Evolutionary conservation across 1,140 invertebrate genomes (phyloP).

Genomic region (Tetramorium alpestre): DNA sequence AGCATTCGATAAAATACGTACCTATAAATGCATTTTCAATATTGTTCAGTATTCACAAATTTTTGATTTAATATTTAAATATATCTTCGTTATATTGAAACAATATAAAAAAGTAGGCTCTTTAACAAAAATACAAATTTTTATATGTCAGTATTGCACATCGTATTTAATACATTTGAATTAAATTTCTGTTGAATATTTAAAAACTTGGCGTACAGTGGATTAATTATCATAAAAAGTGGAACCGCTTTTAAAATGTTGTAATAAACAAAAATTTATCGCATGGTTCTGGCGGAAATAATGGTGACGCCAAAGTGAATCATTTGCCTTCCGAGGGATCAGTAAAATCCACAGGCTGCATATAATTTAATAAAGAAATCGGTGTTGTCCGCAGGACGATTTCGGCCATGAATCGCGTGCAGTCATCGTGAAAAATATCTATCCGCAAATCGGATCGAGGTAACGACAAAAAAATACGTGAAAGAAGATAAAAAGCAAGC

Average conservation of each 20-base stretch:
- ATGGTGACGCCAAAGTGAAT: conserved; percentile 62
- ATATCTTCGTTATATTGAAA: background rate
- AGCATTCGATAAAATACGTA: background rate
- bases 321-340: conserved; percentile 36
- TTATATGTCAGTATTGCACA: background rate
- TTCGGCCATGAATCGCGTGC: conserved; percentile 37
- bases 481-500: conserved; percentile 25
- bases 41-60: background rate
- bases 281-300: conserved; percentile 60
- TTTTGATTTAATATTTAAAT: background rate
- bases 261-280: conserved; percentile 15
- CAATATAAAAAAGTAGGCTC: background rate
- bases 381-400: background rate
- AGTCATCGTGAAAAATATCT: conserved; percentile 71
- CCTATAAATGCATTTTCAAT: background rate
- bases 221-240: background rate
- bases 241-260: background rate
- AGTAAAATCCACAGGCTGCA: conserved; percentile 35
- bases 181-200: background rate
- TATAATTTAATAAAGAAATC: conserved; percentile 59
- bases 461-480: background rate
- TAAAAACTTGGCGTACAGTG: background rate
- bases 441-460: conserved; percentile 60
- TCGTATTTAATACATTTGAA: background rate
- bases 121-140: background rate